Base-by-base conservation (phyloP, 23 tunicate species). In the Botrylloides violaceus region DNA sequence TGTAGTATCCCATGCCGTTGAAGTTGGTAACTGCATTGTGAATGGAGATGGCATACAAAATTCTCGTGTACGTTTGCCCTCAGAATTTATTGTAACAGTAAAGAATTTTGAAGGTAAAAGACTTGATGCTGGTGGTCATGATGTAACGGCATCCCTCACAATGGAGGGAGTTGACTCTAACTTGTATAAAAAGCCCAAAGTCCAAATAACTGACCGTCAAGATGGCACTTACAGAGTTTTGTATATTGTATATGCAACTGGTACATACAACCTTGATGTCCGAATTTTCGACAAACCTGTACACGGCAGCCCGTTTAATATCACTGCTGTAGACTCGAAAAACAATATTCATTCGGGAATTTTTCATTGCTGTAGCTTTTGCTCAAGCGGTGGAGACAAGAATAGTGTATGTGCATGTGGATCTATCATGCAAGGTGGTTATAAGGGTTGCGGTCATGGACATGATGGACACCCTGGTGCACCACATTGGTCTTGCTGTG, bases 401-500 rank as follows among this genome's bases (percentile, higher is more conserved):
- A 68, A 68, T 24, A 68, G 22, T 27, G 28, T 39, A 5, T 68
- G 74, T 68, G 74, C 74, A 21, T 68, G 74, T 56, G 57, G 74
- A 9, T 26, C 74, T 34, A 9, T 19, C 18, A 68, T 39, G 74
- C 74, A 55, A 19, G 74, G 74, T 21, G 74, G 74, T 18, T 68
- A 12, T 29, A 68, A 68, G 7, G 74, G 74, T 27, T 68, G 74
- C 36, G 57, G 74, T 20, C 74, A 68, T 2, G 74, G 74, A 21
- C 74, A 68, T 27, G 58, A 39, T 22, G 74, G 74, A 21, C 74
- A 68, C 25, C 74, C 74, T 4, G 74, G 74, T 7, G 25, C 3
- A 4, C n/a, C 74, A 34, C 74, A 68, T 39, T 68, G 74, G 74
- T 68, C 74, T 23, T 68, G 74, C 47, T 68, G 74, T 27, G 74